Percentiles rank a stretch among this genome's conserved stretches.
These are phyloP conservation scores for Pithys albifrons DNA, from an alignment of 2,113 vertebrate genomes.

Conservation along the genomic window DNA sequence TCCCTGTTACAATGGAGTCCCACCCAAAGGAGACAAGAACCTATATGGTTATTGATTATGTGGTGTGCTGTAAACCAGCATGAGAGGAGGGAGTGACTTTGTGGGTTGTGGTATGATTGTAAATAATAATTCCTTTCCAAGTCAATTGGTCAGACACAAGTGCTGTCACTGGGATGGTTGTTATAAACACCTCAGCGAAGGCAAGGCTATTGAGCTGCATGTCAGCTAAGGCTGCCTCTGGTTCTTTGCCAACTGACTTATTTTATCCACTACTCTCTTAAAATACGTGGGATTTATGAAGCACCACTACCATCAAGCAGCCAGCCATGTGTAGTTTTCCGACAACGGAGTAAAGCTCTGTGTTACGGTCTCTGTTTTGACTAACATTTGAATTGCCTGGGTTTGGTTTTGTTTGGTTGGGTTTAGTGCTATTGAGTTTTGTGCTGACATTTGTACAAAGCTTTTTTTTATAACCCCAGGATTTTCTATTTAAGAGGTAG, in stretches of 20 bases:
- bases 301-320: background rate
- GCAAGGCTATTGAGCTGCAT: fast-evolving
- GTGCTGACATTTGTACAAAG: background rate
- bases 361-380: background rate
- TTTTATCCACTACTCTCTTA: background rate
- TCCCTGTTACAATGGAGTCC: background rate
- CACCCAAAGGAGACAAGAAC: background rate
- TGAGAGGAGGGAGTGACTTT: background rate
- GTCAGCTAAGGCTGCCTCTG: background rate
- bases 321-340: background rate
- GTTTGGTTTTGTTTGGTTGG: background rate
- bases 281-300: background rate
- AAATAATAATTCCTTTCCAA: background rate
- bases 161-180: background rate
- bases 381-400: background rate
- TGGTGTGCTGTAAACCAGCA: background rate
- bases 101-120: background rate
- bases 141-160: background rate
- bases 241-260: background rate
- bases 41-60: background rate
- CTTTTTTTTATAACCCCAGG: background rate
- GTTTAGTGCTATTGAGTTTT: background rate
- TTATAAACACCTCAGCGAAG: background rate
- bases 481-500: background rate
- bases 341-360: background rate